Conservation (phyloP, 2,797 vertebrate species). For the Enteromius viviparus region DNA sequence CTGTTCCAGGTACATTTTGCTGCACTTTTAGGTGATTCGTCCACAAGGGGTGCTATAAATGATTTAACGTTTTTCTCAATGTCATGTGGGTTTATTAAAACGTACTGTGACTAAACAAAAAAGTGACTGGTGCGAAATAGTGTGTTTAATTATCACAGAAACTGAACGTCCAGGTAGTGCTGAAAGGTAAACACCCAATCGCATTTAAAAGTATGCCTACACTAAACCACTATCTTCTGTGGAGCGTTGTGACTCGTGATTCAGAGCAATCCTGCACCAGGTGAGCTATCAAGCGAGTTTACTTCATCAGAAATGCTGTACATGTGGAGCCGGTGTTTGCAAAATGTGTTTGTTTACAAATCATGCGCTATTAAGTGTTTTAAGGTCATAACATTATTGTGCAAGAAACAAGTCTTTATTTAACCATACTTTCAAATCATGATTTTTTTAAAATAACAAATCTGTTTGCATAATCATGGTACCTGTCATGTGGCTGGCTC, state of each 20-base stretch:
- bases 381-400: background rate
- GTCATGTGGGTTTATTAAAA: background rate
- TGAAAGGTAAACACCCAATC: background rate
- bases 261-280: background rate
- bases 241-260: background rate
- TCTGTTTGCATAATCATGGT: background rate
- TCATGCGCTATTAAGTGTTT: no score
- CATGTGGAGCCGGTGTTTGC: background rate
- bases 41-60: background rate
- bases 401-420: background rate
- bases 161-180: background rate
- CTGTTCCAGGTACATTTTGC: background rate
- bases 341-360: background rate
- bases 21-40: background rate
- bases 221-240: background rate
- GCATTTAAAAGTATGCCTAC: background rate
- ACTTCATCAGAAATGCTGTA: background rate
- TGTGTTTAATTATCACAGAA: background rate
- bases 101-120: background rate
- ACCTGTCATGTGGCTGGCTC: conserved; percentile 85
- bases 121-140: background rate
- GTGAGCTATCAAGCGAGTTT: background rate
- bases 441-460: background rate
- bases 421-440: background rate
- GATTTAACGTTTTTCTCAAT: background rate